A percentile compares a stretch with the other conserved stretches of the same genome.
These are phyloP conservation scores for Amyelois transitella DNA, from an alignment of 1,140 invertebrate species.

Conservation along the genomic window DNA sequence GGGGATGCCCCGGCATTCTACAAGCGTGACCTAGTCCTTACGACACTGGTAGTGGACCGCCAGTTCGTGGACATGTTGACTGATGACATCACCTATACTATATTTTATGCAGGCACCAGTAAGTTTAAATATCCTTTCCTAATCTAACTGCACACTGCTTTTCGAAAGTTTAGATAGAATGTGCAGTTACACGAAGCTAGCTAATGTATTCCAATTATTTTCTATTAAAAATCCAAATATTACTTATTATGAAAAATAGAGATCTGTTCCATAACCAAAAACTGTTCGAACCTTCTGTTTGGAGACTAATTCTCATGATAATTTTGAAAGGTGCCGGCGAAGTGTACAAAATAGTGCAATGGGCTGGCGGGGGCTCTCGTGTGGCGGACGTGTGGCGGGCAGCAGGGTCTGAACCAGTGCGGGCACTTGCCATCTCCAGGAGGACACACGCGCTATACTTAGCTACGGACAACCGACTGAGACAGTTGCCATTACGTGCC, in stretches of 20 bases:
- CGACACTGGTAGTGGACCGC: slow-evolving; percentile 85
- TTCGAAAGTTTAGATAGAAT: too few relatives aligned
- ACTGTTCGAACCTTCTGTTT: too few relatives aligned
- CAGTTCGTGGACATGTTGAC: slow-evolving; percentile 79
- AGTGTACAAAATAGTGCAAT: slow-evolving; percentile 89
- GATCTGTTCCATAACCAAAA: too few relatives aligned
- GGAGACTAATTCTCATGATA: too few relatives aligned
- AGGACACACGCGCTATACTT: slow-evolving; percentile 84
- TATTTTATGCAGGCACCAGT: slow-evolving; percentile 88
- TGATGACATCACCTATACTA: slow-evolving; percentile 80
- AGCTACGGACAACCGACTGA: slow-evolving; percentile 83
- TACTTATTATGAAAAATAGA: too few relatives aligned
- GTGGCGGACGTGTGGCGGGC: slow-evolving; percentile 85
- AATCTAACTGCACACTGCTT: too few relatives aligned
- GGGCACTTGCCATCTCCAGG: slow-evolving; percentile 83
- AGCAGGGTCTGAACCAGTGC: slow-evolving; percentile 82
- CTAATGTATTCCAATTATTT: too few relatives aligned
- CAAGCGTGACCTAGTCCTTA: slow-evolving; percentile 86
- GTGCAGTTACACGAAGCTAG: too few relatives aligned
- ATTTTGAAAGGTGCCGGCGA: slow-evolving; percentile 77
- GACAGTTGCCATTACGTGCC: slow-evolving; percentile 84
- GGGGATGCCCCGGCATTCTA: slow-evolving; percentile 87
- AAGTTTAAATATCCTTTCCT: slow-evolving; percentile 59
- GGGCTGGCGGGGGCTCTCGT: slow-evolving; percentile 81
- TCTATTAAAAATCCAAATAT: too few relatives aligned